Evolutionary conservation across 92 coral and sea anemone species (phyloP), one percentile per base, ranked within the genome.

Genomic region (Hydrozoanthus gracilis): DNA sequence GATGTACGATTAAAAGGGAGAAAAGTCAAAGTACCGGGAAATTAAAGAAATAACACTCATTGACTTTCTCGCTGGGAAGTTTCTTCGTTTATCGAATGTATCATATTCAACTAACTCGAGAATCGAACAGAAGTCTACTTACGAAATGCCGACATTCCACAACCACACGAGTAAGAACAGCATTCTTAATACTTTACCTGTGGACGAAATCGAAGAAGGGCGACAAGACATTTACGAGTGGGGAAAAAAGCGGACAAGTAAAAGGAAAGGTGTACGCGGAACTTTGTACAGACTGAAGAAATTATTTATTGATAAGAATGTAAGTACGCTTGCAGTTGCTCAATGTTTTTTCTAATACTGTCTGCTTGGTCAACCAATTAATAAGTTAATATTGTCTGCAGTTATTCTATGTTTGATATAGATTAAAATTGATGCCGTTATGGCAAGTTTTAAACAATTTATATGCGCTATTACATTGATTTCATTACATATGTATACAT

Each of bases 201-300:
- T 68, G 12, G 96, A 93, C 48, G 90, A 88, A 83, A 94, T 94
- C 47, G 98, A 94, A 51, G 98, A 94, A 61, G 98, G 98, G 74
- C 76, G 98, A 51, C 87, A 78, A 0, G 96, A 97, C 27, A 97
- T 97, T n/a, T 93, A 95, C 84, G 85, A 91, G 86, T 97, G 99
- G 99, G 76, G 99, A 0, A 96, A 92, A 68, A 93, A 86, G 39
- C 77, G 99, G 73, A 44, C 65, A 3, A 87, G 91, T 9, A 89
- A 78, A 46, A 89, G 99, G 0, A 79, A 85, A 84, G 99, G 99
- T 17, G n/a, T 95, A 4, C 93, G 93, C 48, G 99, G 99, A 15
- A 91, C 91, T 71, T 64, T 94, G 4, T 95, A 95, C 80, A 77
- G 90, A 17, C 83, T 97, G 48, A 89, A 94, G 82, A 97, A 95